A percentile compares a stretch with the other conserved stretches of the same genome.
Conservation (phyloP, 1,140 invertebrate genomes). For the Halyomorpha halys region DNA sequence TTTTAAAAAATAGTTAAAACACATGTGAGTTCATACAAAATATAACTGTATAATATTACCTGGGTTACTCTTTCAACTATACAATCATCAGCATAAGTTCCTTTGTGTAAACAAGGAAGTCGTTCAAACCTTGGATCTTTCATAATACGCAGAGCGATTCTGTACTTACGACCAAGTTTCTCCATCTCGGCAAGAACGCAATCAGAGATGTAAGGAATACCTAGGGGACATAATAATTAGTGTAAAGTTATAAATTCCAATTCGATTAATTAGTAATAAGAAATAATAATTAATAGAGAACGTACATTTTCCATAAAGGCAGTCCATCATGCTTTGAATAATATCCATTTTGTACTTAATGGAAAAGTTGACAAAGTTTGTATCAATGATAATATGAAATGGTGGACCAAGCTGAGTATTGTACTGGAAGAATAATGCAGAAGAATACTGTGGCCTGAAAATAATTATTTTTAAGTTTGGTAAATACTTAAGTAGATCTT, state of each 20-base stretch:
- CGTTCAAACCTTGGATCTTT: conserved; percentile 92
- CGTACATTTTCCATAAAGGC: conserved; percentile 92
- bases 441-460: conserved; percentile 67
- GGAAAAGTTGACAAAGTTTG: conserved; percentile 98
- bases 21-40: no score
- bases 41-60: no score
- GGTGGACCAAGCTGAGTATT: conserved; percentile 98
- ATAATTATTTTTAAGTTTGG: background rate
- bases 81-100: conserved; percentile 99
- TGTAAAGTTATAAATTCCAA: no score
- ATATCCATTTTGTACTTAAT: conserved; percentile 98
- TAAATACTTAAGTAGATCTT: background rate
- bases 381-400: conserved; percentile 93
- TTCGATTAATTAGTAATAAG: no score
- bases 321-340: conserved; percentile 97
- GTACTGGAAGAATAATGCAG: conserved; percentile 93
- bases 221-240: conserved; percentile 33
- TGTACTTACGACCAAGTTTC: conserved; percentile 91
- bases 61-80: conserved; percentile 89
- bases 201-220: conserved; percentile 94
- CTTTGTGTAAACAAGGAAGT: conserved; percentile 90
- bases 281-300: conserved; percentile 20
- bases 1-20: no score
- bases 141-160: conserved; percentile 88
- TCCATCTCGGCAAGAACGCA: conserved; percentile 98